Percentiles rank a stretch among this genome's conserved stretches.
Conservation (phyloP, 2,888 invertebrate genomes). For the Piscicola geometra region DNA sequence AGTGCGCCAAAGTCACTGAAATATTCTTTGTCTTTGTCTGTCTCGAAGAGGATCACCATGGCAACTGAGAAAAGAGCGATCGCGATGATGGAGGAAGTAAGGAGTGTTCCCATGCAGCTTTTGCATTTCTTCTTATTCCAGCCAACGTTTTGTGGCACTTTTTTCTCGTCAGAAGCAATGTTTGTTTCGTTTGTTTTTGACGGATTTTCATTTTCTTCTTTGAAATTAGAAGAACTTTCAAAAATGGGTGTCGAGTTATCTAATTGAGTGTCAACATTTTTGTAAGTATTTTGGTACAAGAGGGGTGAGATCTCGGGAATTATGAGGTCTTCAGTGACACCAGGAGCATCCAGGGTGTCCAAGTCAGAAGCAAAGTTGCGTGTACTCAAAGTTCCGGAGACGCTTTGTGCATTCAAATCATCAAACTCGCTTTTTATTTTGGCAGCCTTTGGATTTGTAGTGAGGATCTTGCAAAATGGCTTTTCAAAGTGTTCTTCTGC, state of each 20-base stretch:
- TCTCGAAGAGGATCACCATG: constrained; percentile 11
- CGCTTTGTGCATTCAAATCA: background rate
- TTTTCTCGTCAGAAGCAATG: background rate
- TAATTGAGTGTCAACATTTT: background rate
- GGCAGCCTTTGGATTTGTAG: background rate
- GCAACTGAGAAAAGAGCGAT: background rate
- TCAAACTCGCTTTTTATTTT: background rate
- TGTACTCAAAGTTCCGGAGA: background rate
- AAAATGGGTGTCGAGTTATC: background rate
- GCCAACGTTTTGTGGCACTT: background rate
- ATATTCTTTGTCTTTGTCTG: background rate
- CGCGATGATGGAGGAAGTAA: background rate
- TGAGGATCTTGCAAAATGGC: background rate
- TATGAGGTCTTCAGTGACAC: background rate
- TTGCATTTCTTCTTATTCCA: background rate
- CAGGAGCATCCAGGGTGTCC: background rate
- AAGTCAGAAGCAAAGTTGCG: background rate
- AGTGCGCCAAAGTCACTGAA: background rate
- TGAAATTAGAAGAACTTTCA: background rate
- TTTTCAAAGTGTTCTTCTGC: background rate
- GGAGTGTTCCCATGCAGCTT: background rate
- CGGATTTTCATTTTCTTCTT: background rate
- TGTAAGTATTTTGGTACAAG: background rate
- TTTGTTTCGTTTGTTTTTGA: background rate
- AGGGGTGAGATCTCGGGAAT: background rate